Evolutionary conservation across 2,797 vertebrate species (phyloP).

Genomic region (Tinamus major): DNA sequence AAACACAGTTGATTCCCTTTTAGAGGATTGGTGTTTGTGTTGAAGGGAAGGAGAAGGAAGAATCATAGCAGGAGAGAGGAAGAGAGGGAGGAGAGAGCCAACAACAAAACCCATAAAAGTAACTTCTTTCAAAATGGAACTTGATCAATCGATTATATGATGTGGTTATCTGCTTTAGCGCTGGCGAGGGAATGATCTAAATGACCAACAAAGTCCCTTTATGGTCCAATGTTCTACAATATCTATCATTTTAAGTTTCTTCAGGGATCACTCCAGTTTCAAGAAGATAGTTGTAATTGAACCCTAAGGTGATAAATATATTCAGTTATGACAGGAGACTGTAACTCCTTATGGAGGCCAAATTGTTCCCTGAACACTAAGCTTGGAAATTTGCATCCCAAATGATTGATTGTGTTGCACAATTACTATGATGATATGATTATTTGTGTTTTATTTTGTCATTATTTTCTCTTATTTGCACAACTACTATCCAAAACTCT

Average conservation of each 20-base stretch:
- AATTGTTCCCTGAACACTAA: background rate
- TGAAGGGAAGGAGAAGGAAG: background rate
- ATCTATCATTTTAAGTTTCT: conserved; percentile 38
- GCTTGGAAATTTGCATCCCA: background rate
- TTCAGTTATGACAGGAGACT: background rate
- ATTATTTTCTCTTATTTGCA: background rate
- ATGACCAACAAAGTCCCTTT: conserved; percentile 41
- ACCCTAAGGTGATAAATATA: background rate
- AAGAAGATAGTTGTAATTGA: conserved; percentile 31
- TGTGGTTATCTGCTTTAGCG: conserved; percentile 26
- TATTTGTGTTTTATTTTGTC: background rate
- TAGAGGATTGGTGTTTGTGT: background rate
- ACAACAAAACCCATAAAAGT: background rate
- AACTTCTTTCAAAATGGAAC: conserved; percentile 13
- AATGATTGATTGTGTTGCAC: background rate
- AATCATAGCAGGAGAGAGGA: background rate
- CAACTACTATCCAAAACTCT: background rate
- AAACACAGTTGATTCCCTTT: background rate
- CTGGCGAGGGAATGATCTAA: conserved; percentile 25
- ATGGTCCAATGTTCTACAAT: background rate
- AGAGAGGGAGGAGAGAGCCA: background rate
- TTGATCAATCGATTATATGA: conserved; percentile 30
- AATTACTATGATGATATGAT: background rate
- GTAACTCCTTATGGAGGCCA: background rate
- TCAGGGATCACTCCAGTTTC: conserved; percentile 37